Evolutionary conservation across 2,113 vertebrate genomes (phyloP).

Genomic region (Stegastes partitus): DNA sequence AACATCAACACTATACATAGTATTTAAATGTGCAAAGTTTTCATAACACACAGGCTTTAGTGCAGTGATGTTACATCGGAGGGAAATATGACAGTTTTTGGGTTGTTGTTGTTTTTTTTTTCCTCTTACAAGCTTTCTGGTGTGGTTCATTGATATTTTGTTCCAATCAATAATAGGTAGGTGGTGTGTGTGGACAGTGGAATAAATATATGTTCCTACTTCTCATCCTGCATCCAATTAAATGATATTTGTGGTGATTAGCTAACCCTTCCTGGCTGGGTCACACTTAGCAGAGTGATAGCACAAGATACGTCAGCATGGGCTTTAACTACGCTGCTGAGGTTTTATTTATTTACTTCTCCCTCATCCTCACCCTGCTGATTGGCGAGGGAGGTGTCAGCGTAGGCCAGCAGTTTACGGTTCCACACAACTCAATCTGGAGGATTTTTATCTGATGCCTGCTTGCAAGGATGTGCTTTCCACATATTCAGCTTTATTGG

Average conservation of each 20-base stretch:
- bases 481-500: neutral
- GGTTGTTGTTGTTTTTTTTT: no score
- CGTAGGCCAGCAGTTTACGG: neutral
- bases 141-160: neutral
- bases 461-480: neutral
- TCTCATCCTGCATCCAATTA: neutral
- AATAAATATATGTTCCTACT: neutral
- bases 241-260: neutral
- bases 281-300: neutral
- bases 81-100: neutral
- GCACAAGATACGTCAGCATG: neutral
- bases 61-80: no score
- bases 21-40: no score
- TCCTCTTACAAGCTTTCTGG: neutral
- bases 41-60: no score
- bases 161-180: neutral
- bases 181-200: neutral
- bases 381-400: neutral
- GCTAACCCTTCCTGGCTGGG: neutral
- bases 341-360: neutral
- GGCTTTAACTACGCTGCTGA: neutral
- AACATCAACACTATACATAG: no score
- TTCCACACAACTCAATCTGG: neutral
- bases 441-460: constrained; percentile 11
- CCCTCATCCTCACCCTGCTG: neutral